Conservation (phyloP, 1,140 invertebrate species). For the Arctopsyche grandis region DNA sequence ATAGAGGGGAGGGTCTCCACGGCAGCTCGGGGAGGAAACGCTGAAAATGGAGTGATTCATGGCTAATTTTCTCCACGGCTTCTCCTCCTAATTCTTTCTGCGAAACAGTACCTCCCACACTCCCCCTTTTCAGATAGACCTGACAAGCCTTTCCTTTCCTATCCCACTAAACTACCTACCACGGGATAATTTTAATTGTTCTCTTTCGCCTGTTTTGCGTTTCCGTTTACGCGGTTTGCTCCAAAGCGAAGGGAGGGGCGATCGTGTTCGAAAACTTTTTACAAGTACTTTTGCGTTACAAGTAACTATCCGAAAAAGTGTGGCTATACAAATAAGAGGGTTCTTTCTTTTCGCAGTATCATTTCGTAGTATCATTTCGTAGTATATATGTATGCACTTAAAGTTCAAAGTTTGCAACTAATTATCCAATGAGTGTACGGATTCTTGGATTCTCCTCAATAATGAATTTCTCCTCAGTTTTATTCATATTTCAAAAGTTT, state of each 20-base stretch:
- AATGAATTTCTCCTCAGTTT: no score
- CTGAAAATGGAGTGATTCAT: slow-evolving; percentile 21
- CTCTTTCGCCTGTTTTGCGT: not conserved
- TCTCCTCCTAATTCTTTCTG: not conserved
- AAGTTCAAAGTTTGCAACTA: no score
- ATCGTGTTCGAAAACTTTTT: not conserved
- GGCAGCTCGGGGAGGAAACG: not conserved
- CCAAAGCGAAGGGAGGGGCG: not conserved
- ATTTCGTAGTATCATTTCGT: no score
- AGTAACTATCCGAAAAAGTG: no score
- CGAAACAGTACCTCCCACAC: no score
- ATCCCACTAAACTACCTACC: not conserved
- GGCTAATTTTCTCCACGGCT: slow-evolving; percentile 15
- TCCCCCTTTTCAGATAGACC: not conserved
- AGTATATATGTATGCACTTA: no score
- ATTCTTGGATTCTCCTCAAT: no score
- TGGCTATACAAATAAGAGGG: not conserved
- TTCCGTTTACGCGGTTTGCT: not conserved
- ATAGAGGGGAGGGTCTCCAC: not conserved
- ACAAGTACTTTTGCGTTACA: not conserved
- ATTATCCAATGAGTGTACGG: no score
- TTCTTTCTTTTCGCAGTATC: not conserved
- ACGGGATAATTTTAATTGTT: slow-evolving; percentile 12
- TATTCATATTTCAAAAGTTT: no score
- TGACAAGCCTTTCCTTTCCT: not conserved